phyloP scores from a whole-genome alignment of 64 coral and sea anemone species.

The Dendrophyllia cribrosa region DNA sequence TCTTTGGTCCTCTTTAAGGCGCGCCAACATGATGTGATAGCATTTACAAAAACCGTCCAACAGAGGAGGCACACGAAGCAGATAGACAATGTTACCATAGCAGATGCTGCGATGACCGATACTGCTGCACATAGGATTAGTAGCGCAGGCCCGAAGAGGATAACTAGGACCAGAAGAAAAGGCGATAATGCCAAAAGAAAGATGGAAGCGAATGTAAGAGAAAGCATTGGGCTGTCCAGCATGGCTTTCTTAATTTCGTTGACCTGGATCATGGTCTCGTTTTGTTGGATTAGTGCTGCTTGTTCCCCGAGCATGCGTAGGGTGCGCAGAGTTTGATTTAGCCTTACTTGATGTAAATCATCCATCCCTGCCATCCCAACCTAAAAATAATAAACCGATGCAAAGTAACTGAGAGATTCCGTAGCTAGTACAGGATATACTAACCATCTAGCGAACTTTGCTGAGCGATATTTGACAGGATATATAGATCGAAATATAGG shows the following conservation, averaged over 20 bases:
- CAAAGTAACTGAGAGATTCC: background rate
- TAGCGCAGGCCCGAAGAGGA: background rate
- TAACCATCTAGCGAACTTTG: background rate
- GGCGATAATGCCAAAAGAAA: background rate
- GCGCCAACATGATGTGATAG: background rate
- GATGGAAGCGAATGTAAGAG: background rate
- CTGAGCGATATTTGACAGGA: background rate
- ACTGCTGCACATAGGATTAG: background rate
- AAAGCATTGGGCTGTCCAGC: background rate
- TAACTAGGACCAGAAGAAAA: background rate
- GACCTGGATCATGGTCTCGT: background rate
- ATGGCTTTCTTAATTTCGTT: background rate
- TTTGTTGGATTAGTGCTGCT: background rate
- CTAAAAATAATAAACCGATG: background rate
- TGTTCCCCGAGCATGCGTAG: background rate
- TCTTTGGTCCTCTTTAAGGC: background rate
- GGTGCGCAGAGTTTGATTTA: background rate
- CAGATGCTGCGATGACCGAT: background rate
- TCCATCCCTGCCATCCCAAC: background rate
- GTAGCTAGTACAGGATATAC: background rate
- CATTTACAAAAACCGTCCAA: background rate
- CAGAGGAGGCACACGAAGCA: background rate
- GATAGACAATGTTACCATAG: background rate
- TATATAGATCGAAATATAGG: too few species aligned
- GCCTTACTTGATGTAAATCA: background rate